Base-by-base conservation (phyloP, 2,797 vertebrate genomes). In the Amblyopsis hoosieri region DNA sequence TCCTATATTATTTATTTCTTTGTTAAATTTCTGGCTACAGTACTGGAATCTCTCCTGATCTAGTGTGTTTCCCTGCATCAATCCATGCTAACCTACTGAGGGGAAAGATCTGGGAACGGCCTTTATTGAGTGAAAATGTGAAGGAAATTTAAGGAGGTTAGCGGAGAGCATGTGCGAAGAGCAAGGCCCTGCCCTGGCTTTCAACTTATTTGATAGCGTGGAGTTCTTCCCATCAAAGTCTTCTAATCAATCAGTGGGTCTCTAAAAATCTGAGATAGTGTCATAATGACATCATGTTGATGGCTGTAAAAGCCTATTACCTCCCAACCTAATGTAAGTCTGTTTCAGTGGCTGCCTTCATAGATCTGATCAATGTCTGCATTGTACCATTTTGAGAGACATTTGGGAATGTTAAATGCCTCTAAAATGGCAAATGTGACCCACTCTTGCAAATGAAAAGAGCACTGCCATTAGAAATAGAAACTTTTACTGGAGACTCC, bases 221-320 rank as follows among this genome's bases (percentile, higher is more conserved):
- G 69, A 73, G 62, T 59, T 65, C 58, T 75, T 73, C 69, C 72
- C 66, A 72, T 81, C 76, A 75, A 76, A 82, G 72, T 74, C 70
- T 66, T 65, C 78, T 68, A 78, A 85, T 76, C 79, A 84, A 89
- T 89, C 79, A 74, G 82, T 86, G 75, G 72, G 80, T 37, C 61
- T 54, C 53, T 80, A 76, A 83, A 42, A 83, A 70, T 60, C 59
- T 64, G 64, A 76, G 75, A 64, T 79, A 37, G 76, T 73, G 67
- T 76, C 75, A 61, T 77, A 78, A 73, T 76, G 79, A 72, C 80
- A 81, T 84, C 60, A 80, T 64, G 73, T 72, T 64, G 29, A 69
- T 77, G 65, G 72, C 79, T 67, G 75, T 64, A 60, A 77, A 83
- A 77, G 66, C 11, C 50, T 56, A 76, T 78, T 78, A 80, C 70